phyloP scores from a whole-genome alignment of 2,888 invertebrate genomes.

The Thera britannica region DNA sequence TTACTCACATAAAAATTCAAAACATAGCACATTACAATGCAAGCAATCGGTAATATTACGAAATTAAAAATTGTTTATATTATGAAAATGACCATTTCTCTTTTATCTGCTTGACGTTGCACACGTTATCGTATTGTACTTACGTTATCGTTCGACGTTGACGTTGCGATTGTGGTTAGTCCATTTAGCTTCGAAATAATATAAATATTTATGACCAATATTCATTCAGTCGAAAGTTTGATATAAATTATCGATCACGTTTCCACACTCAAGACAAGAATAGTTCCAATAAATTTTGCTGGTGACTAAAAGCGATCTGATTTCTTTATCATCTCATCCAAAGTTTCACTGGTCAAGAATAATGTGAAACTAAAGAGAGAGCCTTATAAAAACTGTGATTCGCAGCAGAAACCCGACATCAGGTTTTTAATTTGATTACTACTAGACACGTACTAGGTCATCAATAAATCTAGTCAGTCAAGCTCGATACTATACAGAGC shows the following conservation, averaged over 20 bases:
- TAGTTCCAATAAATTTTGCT: background rate
- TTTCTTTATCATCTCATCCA: background rate
- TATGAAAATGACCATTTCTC: slow-evolving; percentile 7
- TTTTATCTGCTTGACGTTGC: slow-evolving; percentile 15
- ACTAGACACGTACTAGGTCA: slow-evolving; percentile 18
- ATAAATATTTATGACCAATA: background rate
- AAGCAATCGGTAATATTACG: background rate
- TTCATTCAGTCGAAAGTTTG: background rate
- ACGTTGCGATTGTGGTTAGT: slow-evolving; percentile 11
- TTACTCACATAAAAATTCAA: background rate
- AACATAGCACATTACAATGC: background rate
- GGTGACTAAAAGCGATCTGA: background rate
- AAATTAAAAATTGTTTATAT: background rate
- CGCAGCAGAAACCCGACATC: slow-evolving; percentile 4
- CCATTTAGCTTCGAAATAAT: slow-evolving; percentile 6
- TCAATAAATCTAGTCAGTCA: slow-evolving; percentile 24
- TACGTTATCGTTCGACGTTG: slow-evolving; percentile 8
- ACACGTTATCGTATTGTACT: background rate
- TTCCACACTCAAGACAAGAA: background rate
- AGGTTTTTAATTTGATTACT: slow-evolving; percentile 19
- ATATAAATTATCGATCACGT: background rate
- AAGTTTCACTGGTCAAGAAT: background rate
- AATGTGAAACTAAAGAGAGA: background rate
- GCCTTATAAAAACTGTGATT: background rate
- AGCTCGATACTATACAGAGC: slow-evolving; percentile 10